These are phyloP conservation scores for Melanotaenia parkinsoni DNA, from an alignment of 2,797 vertebrate species.

Conservation along the genomic window DNA sequence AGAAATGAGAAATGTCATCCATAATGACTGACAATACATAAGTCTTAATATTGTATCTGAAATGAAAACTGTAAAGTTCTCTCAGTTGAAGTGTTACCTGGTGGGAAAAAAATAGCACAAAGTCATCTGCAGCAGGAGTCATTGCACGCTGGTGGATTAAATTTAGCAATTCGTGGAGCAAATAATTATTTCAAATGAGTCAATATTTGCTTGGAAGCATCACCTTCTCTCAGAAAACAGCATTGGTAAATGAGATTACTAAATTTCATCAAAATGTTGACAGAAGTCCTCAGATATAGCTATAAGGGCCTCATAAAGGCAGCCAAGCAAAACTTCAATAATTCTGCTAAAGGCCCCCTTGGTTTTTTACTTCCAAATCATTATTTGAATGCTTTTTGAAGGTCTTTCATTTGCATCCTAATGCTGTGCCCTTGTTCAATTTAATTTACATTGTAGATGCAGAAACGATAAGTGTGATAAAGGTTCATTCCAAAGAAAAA, in stretches of 20 bases:
- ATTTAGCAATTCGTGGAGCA: conserved; percentile 55
- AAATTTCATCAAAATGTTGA: conserved; percentile 76
- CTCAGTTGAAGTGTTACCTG: conserved; percentile 10
- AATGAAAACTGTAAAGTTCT: conserved; percentile 25
- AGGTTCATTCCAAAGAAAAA: conserved; percentile 68
- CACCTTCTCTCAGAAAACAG: conserved; percentile 56
- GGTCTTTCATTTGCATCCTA: conserved; percentile 83
- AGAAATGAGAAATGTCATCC: conserved; percentile 32
- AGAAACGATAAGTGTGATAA: conserved; percentile 66
- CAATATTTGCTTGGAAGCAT: conserved; percentile 73
- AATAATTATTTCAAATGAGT: conserved; percentile 70
- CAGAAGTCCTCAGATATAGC: conserved; percentile 66
- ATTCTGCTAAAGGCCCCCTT: conserved; percentile 64
- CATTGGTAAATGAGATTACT: conserved; percentile 73
- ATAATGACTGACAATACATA: conserved; percentile 36
- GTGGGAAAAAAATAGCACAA: conserved; percentile 14
- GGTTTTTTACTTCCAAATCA: conserved; percentile 59
- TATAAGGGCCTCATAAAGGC: conserved; percentile 74
- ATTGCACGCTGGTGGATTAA: conserved; percentile 56
- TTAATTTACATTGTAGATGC: conserved; percentile 80
- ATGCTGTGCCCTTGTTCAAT: conserved; percentile 77
- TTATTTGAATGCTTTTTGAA: conserved; percentile 75
- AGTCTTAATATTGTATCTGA: conserved; percentile 41
- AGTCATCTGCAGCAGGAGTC: conserved; percentile 38
- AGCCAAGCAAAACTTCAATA: conserved; percentile 78